phyloP scores from a whole-genome alignment of 1,140 invertebrate species.

The Drosophila elegans region DNA sequence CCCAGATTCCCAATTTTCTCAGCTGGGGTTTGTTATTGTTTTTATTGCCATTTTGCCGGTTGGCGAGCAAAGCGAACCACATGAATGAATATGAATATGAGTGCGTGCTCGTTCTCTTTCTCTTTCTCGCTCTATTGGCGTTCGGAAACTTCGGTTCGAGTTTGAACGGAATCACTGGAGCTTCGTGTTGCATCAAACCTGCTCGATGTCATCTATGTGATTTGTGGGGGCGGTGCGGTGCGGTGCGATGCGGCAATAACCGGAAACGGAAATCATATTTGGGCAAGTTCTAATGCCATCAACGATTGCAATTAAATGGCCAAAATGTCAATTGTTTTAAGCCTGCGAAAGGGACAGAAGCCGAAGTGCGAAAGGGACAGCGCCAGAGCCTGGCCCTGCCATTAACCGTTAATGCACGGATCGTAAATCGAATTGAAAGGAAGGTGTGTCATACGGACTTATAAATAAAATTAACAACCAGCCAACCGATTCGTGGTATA shows the following conservation, averaged over 20 bases:
- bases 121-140: slow-evolving; percentile 12
- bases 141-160: slow-evolving; percentile 46
- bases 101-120: slow-evolving; percentile 9
- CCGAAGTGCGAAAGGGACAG: neutral
- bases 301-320: slow-evolving; percentile 49
- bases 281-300: slow-evolving; percentile 56
- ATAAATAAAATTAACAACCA: slow-evolving; percentile 82
- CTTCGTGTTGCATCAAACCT: slow-evolving; percentile 75
- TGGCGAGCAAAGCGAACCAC: slow-evolving; percentile 40
- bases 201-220: slow-evolving; percentile 29
- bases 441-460: slow-evolving; percentile 79
- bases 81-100: slow-evolving; percentile 72
- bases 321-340: slow-evolving; percentile 55
- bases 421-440: slow-evolving; percentile 68
- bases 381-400: slow-evolving; percentile 15
- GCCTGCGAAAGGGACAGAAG: neutral
- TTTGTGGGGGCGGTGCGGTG: no score
- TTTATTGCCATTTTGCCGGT: slow-evolving; percentile 74
- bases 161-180: slow-evolving; percentile 24
- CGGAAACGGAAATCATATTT: slow-evolving; percentile 72
- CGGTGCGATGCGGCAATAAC: slow-evolving; percentile 19
- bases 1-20: slow-evolving; percentile 40
- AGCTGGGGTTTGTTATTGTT: slow-evolving; percentile 81
- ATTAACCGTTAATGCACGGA: slow-evolving; percentile 75
- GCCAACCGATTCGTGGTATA: neutral